These are phyloP conservation scores for Tor tambroides DNA, from an alignment of 2,113 vertebrate genomes.

Conservation along the genomic window DNA sequence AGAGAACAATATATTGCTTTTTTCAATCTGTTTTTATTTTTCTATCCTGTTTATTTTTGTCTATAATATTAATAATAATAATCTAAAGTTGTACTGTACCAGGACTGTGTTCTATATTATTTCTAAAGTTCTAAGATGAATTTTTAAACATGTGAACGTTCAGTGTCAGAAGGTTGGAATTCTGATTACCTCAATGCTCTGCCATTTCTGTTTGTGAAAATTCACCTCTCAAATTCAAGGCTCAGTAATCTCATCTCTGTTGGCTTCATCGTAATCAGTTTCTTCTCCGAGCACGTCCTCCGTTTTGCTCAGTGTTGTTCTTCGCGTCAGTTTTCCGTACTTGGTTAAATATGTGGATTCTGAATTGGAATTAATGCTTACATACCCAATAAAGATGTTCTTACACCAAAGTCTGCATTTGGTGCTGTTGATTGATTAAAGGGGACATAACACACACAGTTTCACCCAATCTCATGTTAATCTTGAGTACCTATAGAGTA, in stretches of 20 bases:
- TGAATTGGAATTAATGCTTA: constrained; percentile 54
- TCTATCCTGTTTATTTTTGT: constrained; percentile 67
- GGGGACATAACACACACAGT: too few relatives aligned
- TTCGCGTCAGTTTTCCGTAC: constrained; percentile 55
- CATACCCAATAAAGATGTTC: constrained; percentile 58
- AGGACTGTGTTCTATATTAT: constrained; percentile 72
- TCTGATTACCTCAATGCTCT: constrained; percentile 78
- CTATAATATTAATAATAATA: constrained; percentile 64
- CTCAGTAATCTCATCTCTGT: constrained; percentile 40
- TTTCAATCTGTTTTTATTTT: constrained; percentile 70
- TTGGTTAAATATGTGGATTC: constrained; percentile 75
- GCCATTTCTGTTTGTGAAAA: constrained; percentile 56
- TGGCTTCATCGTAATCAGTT: constrained; percentile 53
- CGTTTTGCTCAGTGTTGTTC: constrained; percentile 42
- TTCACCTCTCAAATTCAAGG: constrained; percentile 33
- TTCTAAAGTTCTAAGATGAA: constrained; percentile 70
- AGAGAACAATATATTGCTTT: constrained; percentile 79
- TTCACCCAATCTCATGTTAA: too few relatives aligned
- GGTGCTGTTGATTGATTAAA: not conserved
- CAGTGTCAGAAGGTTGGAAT: constrained; percentile 69
- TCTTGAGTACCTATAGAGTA: too few relatives aligned
- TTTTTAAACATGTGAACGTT: constrained; percentile 76
- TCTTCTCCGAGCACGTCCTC: constrained; percentile 55
- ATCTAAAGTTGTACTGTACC: constrained; percentile 77
- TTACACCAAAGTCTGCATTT: constrained; percentile 15